Evolutionary conservation across 2,888 invertebrate genomes (phyloP), one percentile per base, ranked within the genome.

Genomic region (Scelioninae gen. 2): DNA sequence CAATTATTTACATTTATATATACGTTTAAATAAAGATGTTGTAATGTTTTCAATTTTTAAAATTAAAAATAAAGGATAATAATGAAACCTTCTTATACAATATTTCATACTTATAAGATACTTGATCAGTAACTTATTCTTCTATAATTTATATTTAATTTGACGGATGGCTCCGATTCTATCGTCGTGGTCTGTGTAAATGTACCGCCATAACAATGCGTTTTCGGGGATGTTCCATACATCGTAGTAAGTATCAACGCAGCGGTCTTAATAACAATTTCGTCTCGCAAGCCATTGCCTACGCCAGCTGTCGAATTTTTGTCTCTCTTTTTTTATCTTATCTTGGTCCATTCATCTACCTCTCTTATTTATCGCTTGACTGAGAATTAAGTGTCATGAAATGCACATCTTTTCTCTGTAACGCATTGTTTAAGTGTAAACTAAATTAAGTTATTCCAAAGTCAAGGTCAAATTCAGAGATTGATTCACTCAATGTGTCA

Each of bases 181-280:
- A 77, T 81, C 81, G 22, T 48, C 80, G 73, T 80, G 80, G 81
- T 82, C 81, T 76, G 57, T 81, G 80, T 82, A 76, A 78, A 80
- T 58, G 48, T 78, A 64, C 18, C 80, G 74, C 74, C 78, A 61
- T 75, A 75, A 79, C 76, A 74, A 78, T 80, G 75, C 80, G 78
- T 81, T 81, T 81, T 83, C 82, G 84, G 82, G 83, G 81, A 78
- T 79, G 77, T 77, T 78, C 78, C 77, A 75, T 72, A 78, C 76
- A 79, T 76, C 41, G 19, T 85, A 80, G 86, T 86, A 86, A 86
- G 86, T 86, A 86, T 81, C 78, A 76, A 78, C 37, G 25, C 35
- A 69, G 81, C 60, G 65, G 65, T 48, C 48, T 65, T 53, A 52
- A 58, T 58, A 81, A 78, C 18, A 50, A 50, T 71, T 76, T 71